A percentile compares a stretch with the other conserved stretches of the same genome.
Conservation (phyloP, 2,888 invertebrate species). For the Sinopyrophorus schimmeli region DNA sequence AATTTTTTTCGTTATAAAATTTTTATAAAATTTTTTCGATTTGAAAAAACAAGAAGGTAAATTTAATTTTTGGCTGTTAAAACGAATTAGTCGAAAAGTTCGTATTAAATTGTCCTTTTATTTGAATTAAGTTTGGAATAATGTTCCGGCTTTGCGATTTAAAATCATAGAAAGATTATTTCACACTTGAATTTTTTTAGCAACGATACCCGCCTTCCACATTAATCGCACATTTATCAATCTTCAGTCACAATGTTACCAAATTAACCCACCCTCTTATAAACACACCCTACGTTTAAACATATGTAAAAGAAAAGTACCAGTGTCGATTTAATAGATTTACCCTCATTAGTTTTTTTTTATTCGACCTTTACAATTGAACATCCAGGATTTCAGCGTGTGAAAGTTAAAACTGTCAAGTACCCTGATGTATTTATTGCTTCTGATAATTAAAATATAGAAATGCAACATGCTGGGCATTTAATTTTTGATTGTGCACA, state of each 20-base stretch:
- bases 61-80: not conserved
- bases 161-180: no score
- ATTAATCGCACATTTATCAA: conserved; percentile 52
- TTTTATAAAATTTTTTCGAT: no score
- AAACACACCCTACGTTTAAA: conserved; percentile 33
- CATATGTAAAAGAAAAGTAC: conserved; percentile 43
- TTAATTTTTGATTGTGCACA: conserved; percentile 23
- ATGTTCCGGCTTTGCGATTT: no score
- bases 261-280: conserved; percentile 40
- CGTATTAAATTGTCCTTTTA: no score
- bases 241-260: conserved; percentile 47
- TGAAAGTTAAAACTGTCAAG: conserved; percentile 49
- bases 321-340: conserved; percentile 51
- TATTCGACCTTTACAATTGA: conserved; percentile 45
- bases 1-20: no score
- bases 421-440: conserved; percentile 50
- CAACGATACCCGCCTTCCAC: conserved; percentile 41
- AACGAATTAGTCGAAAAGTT: not conserved
- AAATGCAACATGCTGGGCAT: conserved; percentile 36
- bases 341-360: conserved; percentile 50
- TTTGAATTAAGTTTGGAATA: no score
- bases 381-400: conserved; percentile 50
- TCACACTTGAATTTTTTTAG: no score
- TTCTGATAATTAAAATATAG: conserved; percentile 54
- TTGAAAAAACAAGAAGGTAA: no score